Conservation (phyloP, 2,888 invertebrate genomes). For the Malthinus seriepunctatus region DNA sequence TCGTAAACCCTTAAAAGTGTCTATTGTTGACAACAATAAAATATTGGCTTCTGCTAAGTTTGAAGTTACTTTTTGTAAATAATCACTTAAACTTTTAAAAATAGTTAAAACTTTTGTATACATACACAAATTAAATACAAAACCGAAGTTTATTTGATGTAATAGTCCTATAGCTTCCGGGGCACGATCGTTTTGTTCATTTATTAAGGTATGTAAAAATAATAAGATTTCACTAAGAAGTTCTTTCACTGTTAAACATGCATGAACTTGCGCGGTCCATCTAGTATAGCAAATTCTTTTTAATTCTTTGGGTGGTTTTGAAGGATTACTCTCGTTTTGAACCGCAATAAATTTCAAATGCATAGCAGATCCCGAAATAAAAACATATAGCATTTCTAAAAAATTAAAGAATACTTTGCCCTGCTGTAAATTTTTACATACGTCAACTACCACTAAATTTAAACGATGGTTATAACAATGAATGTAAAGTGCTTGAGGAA, state of each 20-base stretch:
- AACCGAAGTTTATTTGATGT: slow-evolving; percentile 16
- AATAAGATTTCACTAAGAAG: slow-evolving; percentile 8
- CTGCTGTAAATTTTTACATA: slow-evolving; percentile 15
- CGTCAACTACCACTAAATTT: slow-evolving; percentile 22
- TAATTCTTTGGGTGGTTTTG: slow-evolving; percentile 10
- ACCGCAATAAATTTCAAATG: slow-evolving; percentile 18
- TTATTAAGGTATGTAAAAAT: slow-evolving; percentile 10
- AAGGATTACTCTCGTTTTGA: slow-evolving; percentile 14
- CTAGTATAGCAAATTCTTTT: slow-evolving; percentile 11
- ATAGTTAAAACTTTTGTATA: slow-evolving; percentile 7
- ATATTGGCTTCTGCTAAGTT: not conserved
- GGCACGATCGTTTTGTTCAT: slow-evolving; percentile 4
- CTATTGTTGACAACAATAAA: not conserved
- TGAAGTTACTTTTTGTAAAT: slow-evolving; percentile 13
- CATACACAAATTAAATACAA: slow-evolving; percentile 16
- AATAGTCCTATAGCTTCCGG: slow-evolving; percentile 16
- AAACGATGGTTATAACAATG: slow-evolving; percentile 21
- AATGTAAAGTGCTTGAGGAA: slow-evolving; percentile 9
- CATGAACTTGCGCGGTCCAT: slow-evolving; percentile 20
- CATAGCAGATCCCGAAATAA: slow-evolving; percentile 15
- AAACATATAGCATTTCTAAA: not conserved
- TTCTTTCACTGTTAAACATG: slow-evolving; percentile 15
- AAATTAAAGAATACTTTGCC: slow-evolving; percentile 5
- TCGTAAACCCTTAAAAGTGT: not conserved
- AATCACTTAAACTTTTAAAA: slow-evolving; percentile 20